Evolutionary conservation across 2,113 vertebrate species (phyloP).

Genomic region (Dasyornis broadbenti): DNA sequence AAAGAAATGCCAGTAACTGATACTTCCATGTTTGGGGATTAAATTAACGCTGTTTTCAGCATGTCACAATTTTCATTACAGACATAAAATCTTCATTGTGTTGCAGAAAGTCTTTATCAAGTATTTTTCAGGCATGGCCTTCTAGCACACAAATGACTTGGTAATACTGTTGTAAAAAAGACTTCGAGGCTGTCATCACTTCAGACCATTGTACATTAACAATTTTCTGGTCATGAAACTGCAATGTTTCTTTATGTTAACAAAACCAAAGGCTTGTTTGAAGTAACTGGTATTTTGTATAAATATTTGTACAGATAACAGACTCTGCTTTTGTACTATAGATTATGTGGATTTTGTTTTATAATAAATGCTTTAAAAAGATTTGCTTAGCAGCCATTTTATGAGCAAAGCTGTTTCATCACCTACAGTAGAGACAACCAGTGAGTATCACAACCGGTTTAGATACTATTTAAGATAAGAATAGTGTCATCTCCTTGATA

Average conservation of each 20-base stretch:
- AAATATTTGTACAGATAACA: conserved; percentile 61
- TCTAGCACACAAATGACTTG: neutral
- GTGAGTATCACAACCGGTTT: neutral
- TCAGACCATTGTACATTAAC: neutral
- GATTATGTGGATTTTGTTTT: conserved; percentile 58
- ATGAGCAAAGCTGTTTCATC: neutral
- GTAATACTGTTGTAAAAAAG: neutral
- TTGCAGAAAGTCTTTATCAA: neutral
- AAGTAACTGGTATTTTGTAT: conserved; percentile 50
- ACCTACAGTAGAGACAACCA: neutral
- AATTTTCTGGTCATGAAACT: neutral
- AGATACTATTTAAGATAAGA: neutral
- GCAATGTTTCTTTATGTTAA: neutral
- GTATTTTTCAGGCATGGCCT: neutral
- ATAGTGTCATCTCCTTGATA: neutral
- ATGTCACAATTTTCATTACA: neutral
- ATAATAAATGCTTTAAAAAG: conserved; percentile 60
- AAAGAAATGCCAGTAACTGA: neutral
- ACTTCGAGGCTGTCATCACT: neutral
- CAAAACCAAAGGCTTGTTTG: conserved; percentile 41
- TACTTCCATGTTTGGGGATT: neutral
- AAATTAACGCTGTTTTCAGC: neutral
- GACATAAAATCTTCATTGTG: neutral
- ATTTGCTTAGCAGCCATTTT: conserved; percentile 4
- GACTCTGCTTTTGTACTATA: conserved; percentile 57